Base-by-base conservation (phyloP, 2,797 vertebrate species). In the Myotis daubentonii region DNA sequence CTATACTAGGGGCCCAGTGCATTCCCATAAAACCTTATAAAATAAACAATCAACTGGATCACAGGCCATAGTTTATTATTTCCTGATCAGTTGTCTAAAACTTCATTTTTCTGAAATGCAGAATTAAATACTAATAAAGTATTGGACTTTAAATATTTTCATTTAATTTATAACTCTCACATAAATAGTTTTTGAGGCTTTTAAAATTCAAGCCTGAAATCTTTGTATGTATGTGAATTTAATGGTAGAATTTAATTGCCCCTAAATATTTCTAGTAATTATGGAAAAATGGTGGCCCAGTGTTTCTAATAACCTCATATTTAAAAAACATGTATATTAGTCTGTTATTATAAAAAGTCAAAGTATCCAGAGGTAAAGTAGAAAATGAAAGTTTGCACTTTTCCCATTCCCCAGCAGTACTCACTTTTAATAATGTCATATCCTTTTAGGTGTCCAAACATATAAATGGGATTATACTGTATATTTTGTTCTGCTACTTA, bases 251-350 rank as follows among this genome's bases (percentile, higher is more conserved):
- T 80, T 87, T 87, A 68, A 44, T 84, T 85, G 25, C 17, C 8
- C 23, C n/a, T 88, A 57, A 90, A 49, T 78, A 49, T 68, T 92
- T 90, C 44, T 89, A 86, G 41, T 89, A 68, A 57, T 86, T 86
- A 33, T 57, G 51, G 11, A 70, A 38, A 84, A 65, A 91, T 17
- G n/a, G 11, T 91, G 38, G 38, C 28, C 9, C 30, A 78, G 3
- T 87, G 9, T 91, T 81, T 55, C 87, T 19, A 60, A 19, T 70
- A 70, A 76, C 60, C 82, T 36, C 5, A 11, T 90, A 30, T 60
- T 49, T 66, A 19, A 23, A 72, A 90, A 72, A 75, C 30, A 33
- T 7, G 11, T 41, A 33, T 81, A 19, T 81, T 89, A 53, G 1
- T 51, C 41, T 72, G 13, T 53, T 81, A 49, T 68, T 81, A 57